Evolutionary conservation across 2,888 invertebrate genomes (phyloP).

Genomic region (Lasioglossum malachurum): DNA sequence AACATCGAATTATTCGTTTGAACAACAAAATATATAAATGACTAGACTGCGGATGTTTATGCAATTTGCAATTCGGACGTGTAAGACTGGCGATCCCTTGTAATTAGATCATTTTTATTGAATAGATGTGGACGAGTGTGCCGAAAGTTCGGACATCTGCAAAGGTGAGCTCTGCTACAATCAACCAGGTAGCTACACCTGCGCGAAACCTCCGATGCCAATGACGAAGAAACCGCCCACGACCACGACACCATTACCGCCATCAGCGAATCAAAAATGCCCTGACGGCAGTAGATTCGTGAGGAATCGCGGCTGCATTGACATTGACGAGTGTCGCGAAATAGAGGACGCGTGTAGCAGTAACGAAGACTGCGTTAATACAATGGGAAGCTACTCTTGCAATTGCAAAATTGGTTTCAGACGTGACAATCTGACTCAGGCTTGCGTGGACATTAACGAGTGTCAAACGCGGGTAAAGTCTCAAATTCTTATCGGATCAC

Average conservation of each 20-base stretch:
- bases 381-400: slow-evolving; percentile 89
- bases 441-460: slow-evolving; percentile 92
- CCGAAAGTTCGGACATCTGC: slow-evolving; percentile 87
- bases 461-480: slow-evolving; percentile 88
- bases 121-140: slow-evolving; percentile 93
- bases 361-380: slow-evolving; percentile 90
- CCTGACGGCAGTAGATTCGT: slow-evolving; percentile 70
- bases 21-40: neutral
- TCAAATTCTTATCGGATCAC: neutral
- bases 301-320: slow-evolving; percentile 83
- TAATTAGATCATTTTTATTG: neutral
- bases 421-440: slow-evolving; percentile 87
- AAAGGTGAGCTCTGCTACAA: slow-evolving; percentile 89
- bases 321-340: slow-evolving; percentile 89
- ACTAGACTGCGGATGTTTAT: too few relatives aligned
- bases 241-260: slow-evolving; percentile 34
- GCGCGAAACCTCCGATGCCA: slow-evolving; percentile 82
- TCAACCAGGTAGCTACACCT: slow-evolving; percentile 89
- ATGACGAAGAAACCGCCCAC: slow-evolving; percentile 66
- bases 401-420: slow-evolving; percentile 88
- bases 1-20: neutral
- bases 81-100: neutral
- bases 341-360: slow-evolving; percentile 87
- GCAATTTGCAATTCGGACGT: too few relatives aligned
- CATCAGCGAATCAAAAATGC: slow-evolving; percentile 65